Evolutionary conservation across 2,888 invertebrate species (phyloP), one percentile per base, ranked within the genome.

Genomic region (Cheilosia vulpina): DNA sequence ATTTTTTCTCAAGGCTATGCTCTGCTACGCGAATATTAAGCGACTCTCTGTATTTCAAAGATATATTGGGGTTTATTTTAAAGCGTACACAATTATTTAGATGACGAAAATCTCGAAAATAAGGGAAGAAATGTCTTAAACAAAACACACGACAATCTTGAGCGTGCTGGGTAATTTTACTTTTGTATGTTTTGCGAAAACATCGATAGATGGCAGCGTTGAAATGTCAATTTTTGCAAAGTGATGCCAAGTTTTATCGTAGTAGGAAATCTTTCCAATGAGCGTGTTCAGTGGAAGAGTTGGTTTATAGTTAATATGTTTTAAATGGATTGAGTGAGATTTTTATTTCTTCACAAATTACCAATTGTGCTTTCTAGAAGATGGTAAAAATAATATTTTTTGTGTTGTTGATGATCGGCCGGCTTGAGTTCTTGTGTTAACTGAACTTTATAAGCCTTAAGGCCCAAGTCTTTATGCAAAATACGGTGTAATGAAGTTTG

Each of bases 101-200:
- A 43, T 75, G 21, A 27, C 24, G 53, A 76, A 76, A 85, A 83
- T 53, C 19, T 17, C 75, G 52, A 82, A 80, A 72, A 57, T 79
- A 77, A 58, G 13, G 72, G 66, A 75, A 85, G 66, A 83, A 77
- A 81, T 34, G 75, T 79, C 68, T 88, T 77, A 88, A 88, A 88
- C 88, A 88, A 88, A 88, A 88, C 84, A 88, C 84, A 88, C 87
- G 87, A 87, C 87, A 87, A 79, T 87, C 3, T 84, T 75, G 82
- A 87, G 80, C 72, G 87, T 83, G 83, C 78, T 78, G 62, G 68
- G 55, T 53, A 58, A 47, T 66, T 63, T 68, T 75, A 19, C 45
- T 69, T 45, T 21, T 68, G 52, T 41, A 31, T 66, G 62, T 31
- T 57, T 63, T 63, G 62, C 62, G 27, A 68, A 76, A 52, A 24